Base-by-base conservation (phyloP, 2,888 invertebrate genomes). In the Argyresthia albistria region DNA sequence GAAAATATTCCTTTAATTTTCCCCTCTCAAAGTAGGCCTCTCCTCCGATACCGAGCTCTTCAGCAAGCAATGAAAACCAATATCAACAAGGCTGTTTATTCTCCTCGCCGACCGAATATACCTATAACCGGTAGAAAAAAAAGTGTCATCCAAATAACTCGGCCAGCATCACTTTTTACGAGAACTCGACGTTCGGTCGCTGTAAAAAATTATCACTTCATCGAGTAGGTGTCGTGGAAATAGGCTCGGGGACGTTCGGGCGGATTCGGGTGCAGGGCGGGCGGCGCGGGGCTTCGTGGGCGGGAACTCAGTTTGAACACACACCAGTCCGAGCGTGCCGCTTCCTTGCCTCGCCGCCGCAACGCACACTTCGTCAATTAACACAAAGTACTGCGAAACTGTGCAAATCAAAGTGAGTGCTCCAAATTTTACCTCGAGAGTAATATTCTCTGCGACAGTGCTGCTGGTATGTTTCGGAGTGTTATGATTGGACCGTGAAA, bases 121-220 rank as follows among this genome's bases (percentile, higher is more conserved):
- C n/a, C 9, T 10, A 47, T n/a, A 47, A 25, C 35, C 14, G 9
- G 47, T 12, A 12, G 49, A 49, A 50, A 43, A 39, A 50, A 50
- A 25, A 36, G 8, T 12, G n/a, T 42, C 50, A 50, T 16, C 42
- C 15, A 43, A 50, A 50, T 42, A 50, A 50, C 50, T 50, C 43
- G 50, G 43, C 42, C 50, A 25, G 50, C 43, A 50, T 50, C 50
- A 50, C 25, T 50, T 50, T 50, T 50, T 50, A 50, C 42, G 43
- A 50, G 69, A 72, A 69, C 69, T 78, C 73, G 68, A 73, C 74
- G 73, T 72, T 69, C 75, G 76, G 73, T 70, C 74, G 74, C 80
- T 80, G 75, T 84, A 82, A 83, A 83, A 84, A 81, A 80, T 82
- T 82, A 83, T 82, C 82, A 82, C 83, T 83, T 82, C 83, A 84